phyloP scores from a whole-genome alignment of 2,888 invertebrate genomes.

The Euclidia mi region DNA sequence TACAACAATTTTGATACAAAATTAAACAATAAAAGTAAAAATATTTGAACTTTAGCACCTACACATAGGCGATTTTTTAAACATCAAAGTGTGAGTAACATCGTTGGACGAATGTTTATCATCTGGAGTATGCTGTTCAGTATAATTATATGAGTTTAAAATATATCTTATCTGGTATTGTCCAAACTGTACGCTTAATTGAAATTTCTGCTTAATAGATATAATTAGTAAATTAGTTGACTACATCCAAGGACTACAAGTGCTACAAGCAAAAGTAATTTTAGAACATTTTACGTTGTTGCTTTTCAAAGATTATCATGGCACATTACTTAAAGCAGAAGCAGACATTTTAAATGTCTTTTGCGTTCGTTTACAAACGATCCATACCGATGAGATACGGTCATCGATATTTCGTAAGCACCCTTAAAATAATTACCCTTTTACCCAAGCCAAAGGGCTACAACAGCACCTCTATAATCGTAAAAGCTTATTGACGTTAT shows the following conservation, averaged over 20 bases:
- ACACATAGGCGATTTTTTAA: slow-evolving; percentile 19
- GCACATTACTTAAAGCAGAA: slow-evolving; percentile 31
- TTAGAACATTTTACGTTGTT: too few relatives aligned
- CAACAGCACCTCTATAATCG: slow-evolving; percentile 12
- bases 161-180: too few relatives aligned
- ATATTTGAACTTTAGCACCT: slow-evolving; percentile 29
- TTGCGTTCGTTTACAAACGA: neutral
- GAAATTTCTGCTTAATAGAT: neutral
- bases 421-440: slow-evolving; percentile 19
- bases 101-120: too few relatives aligned
- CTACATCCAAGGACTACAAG: too few relatives aligned
- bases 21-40: slow-evolving; percentile 21
- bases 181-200: too few relatives aligned
- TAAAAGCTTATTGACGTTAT: slow-evolving; percentile 7
- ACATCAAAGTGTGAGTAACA: neutral
- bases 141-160: too few relatives aligned
- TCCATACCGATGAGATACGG: neutral
- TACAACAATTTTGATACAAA: slow-evolving; percentile 35
- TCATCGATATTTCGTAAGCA: slow-evolving; percentile 40
- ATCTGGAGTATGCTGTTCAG: too few relatives aligned
- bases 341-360: slow-evolving; percentile 37
- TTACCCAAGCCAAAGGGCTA: slow-evolving; percentile 17
- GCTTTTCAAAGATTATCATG: slow-evolving; percentile 11
- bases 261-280: too few relatives aligned
- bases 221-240: too few relatives aligned